phyloP scores from a whole-genome alignment of 2,888 invertebrate species.

The Drosophila buzzatii region DNA sequence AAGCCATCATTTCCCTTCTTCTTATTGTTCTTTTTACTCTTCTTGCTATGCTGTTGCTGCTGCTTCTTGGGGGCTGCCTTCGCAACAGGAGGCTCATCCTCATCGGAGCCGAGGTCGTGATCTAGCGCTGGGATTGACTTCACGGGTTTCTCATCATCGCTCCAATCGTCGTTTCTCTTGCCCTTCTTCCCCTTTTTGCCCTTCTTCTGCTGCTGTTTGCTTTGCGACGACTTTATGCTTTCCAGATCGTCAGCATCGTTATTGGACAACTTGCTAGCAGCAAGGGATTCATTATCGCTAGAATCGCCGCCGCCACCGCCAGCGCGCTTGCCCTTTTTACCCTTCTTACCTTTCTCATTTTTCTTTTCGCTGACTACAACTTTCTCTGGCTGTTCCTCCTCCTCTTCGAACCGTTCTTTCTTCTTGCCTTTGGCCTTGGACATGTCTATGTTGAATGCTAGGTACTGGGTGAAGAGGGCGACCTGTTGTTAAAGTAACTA shows the following conservation, averaged over 20 bases:
- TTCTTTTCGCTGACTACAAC: constrained; percentile 53
- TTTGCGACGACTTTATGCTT: constrained; percentile 65
- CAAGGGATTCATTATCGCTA: constrained; percentile 86
- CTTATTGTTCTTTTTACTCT: constrained; percentile 79
- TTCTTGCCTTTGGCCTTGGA: constrained; percentile 80
- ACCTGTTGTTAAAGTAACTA: constrained; percentile 1
- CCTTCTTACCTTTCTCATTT: constrained; percentile 67
- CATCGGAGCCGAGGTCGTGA: constrained; percentile 46
- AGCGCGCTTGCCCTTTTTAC: constrained; percentile 83
- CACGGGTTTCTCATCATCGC: constrained; percentile 84
- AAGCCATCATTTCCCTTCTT: constrained; percentile 70
- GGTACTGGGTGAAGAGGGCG: neutral
- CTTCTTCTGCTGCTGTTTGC: constrained; percentile 77
- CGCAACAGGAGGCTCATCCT: constrained; percentile 21
- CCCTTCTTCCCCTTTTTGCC: constrained; percentile 84
- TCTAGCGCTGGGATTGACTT: constrained; percentile 27
- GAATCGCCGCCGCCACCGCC: constrained; percentile 86
- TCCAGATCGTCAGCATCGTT: constrained; percentile 84
- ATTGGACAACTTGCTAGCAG: constrained; percentile 39
- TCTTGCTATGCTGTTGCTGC: constrained; percentile 58
- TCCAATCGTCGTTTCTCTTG: constrained; percentile 86
- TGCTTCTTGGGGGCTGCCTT: constrained; percentile 62
- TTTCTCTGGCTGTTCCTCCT: constrained; percentile 66
- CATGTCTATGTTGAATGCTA: constrained; percentile 33
- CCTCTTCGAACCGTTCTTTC: constrained; percentile 80